These are phyloP conservation scores for Asobara japonica DNA, from an alignment of 1,140 invertebrate genomes.

Conservation along the genomic window DNA sequence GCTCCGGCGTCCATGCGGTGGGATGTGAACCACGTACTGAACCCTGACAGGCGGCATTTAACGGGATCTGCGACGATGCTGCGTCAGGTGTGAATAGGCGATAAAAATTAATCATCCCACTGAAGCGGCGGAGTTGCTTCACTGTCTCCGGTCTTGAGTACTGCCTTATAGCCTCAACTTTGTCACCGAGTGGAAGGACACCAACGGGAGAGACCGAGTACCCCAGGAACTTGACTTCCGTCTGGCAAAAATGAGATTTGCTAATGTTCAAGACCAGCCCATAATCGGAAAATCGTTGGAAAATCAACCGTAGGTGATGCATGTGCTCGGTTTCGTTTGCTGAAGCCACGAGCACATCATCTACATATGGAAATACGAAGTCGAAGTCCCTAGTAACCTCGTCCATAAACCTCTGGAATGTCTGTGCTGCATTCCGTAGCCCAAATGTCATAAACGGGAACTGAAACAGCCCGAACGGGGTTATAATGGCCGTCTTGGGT, in stretches of 20 bases:
- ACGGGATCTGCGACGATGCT: no score
- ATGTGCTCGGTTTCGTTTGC: neutral
- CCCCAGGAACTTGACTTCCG: neutral
- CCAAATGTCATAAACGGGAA: conserved; percentile 44
- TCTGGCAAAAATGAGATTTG: neutral
- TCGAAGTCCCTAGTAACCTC: neutral
- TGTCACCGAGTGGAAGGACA: conserved; percentile 30
- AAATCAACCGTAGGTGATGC: neutral
- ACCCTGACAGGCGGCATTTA: no score
- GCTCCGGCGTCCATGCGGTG: no score
- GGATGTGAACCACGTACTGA: no score
- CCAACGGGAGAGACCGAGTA: neutral
- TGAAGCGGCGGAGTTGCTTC: conserved; percentile 45
- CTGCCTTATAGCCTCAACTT: conserved; percentile 37
- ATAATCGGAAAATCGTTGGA: neutral
- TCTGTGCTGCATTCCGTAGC: neutral
- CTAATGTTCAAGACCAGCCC: neutral
- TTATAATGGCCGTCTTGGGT: conserved; percentile 39
- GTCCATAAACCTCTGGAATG: neutral
- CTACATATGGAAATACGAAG: neutral
- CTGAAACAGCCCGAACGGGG: conserved; percentile 48
- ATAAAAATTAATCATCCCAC: conserved; percentile 54
- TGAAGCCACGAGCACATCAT: no score
- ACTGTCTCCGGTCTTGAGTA: conserved; percentile 42
- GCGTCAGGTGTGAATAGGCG: conserved; percentile 41